Conservation (phyloP, 2,888 invertebrate genomes). For the Sclerodermus sp. region DNA sequence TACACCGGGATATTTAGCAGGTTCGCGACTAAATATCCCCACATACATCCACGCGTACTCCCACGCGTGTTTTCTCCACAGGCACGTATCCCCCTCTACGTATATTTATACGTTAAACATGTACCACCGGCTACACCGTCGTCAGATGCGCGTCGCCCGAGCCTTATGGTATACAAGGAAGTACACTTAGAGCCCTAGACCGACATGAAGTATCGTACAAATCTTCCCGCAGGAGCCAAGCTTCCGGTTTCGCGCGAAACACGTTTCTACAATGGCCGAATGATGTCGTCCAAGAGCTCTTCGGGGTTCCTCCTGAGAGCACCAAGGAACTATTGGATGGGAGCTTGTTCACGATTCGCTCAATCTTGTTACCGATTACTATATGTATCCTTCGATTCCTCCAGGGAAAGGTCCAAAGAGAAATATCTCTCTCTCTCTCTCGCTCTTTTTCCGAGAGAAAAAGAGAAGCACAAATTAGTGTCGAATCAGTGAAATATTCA, state of each 20-base stretch:
- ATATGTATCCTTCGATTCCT: slow-evolving; percentile 11
- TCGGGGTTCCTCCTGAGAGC: slow-evolving; percentile 13
- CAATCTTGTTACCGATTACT: slow-evolving; percentile 11
- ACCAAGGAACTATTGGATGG: slow-evolving; percentile 20
- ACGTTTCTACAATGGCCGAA: slow-evolving; percentile 26
- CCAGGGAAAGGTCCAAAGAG: too few species aligned
- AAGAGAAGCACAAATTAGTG: too few species aligned
- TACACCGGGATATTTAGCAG: too few species aligned
- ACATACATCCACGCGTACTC: too few species aligned
- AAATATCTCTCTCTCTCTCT: too few species aligned
- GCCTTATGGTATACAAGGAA: slow-evolving; percentile 44
- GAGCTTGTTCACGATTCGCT: slow-evolving; percentile 13
- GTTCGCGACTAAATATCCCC: too few species aligned
- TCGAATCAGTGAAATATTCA: too few species aligned
- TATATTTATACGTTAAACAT: too few species aligned
- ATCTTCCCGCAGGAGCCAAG: slow-evolving; percentile 31
- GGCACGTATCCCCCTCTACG: too few species aligned
- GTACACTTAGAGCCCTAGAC: slow-evolving; percentile 39
- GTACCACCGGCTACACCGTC: too few species aligned
- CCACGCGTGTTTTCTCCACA: too few species aligned
- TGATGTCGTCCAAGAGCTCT: slow-evolving; percentile 28
- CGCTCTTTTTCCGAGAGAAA: too few species aligned
- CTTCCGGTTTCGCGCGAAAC: slow-evolving; percentile 24
- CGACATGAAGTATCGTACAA: slow-evolving; percentile 25
- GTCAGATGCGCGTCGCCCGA: not conserved